Percentiles rank a stretch among this genome's conserved stretches.
Conservation (phyloP, 2,797 vertebrate species). For the Macropus fuliginosus region DNA sequence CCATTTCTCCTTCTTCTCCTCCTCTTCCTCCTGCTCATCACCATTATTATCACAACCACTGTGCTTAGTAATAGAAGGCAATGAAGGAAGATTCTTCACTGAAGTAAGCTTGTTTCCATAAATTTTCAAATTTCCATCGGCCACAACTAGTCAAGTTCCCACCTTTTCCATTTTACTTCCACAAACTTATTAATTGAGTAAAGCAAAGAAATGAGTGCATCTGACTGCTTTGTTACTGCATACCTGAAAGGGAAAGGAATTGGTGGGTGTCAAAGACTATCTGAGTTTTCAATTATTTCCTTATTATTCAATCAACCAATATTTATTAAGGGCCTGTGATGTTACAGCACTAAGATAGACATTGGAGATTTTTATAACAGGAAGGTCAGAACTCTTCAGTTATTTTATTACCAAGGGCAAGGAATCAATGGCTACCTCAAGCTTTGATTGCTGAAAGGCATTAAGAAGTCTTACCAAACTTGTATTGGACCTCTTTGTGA, state of each 20-base stretch:
- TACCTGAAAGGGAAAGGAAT: background rate
- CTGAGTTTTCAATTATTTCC: background rate
- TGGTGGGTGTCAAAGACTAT: background rate
- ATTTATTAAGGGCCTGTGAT: background rate
- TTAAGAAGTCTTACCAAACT: background rate
- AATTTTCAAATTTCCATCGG: background rate
- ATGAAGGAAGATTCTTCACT: background rate
- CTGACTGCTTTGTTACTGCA: background rate
- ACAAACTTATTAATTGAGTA: background rate
- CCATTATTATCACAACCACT: background rate
- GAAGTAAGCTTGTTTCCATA: background rate
- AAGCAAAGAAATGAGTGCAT: background rate
- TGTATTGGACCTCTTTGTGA: background rate
- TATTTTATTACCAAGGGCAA: background rate
- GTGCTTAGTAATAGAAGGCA: background rate
- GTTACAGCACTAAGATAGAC: background rate
- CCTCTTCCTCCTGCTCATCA: background rate
- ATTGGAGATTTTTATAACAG: too few relatives aligned
- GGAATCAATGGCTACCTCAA: fast-evolving
- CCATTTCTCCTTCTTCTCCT: too few relatives aligned
- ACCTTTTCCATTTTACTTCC: background rate
- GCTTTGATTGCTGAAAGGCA: fast-evolving
- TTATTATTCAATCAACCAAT: background rate
- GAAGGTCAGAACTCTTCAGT: fast-evolving
- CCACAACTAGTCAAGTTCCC: background rate